A percentile compares a stretch with the other conserved stretches of the same genome.
These are phyloP conservation scores for Stenchaetothrips biformis DNA, from an alignment of 2,888 invertebrate species.

Conservation along the genomic window DNA sequence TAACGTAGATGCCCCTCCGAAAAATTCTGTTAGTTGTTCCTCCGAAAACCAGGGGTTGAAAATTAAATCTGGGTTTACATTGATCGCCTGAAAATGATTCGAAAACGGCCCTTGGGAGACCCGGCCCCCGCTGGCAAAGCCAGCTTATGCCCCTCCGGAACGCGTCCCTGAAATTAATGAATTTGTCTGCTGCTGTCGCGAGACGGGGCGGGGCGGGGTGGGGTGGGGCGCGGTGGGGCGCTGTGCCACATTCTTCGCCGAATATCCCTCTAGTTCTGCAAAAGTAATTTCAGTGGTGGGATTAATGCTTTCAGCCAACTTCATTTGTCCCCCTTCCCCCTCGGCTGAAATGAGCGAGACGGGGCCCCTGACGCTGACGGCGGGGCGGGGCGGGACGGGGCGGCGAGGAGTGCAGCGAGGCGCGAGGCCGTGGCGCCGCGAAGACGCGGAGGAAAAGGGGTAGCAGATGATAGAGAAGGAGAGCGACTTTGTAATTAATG, in stretches of 20 bases:
- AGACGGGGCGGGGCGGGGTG: background rate
- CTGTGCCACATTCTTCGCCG: background rate
- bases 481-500: slow-evolving; percentile 23
- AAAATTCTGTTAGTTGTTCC: too few species aligned
- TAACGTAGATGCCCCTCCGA: too few species aligned
- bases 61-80: too few species aligned
- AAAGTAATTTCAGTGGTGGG: slow-evolving; percentile 21
- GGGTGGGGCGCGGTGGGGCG: background rate
- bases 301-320: slow-evolving; percentile 21
- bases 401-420: background rate
- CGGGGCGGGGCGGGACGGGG: background rate
- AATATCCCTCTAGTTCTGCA: slow-evolving; percentile 22
- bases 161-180: slow-evolving; percentile 15
- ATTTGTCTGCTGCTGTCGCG: slow-evolving; percentile 4
- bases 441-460: background rate
- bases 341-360: background rate
- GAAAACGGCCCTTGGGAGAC: background rate
- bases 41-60: too few species aligned
- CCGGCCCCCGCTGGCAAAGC: background rate
- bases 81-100: too few species aligned
- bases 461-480: slow-evolving; percentile 19
- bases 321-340: slow-evolving; percentile 1
- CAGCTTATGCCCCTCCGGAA: background rate
- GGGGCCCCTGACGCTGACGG: background rate
- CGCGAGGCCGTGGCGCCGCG: too few species aligned